Percentiles rank a stretch among this genome's conserved stretches.
These are phyloP conservation scores for Garrulus glandarius DNA, from an alignment of 2,797 vertebrate genomes.

Conservation along the genomic window DNA sequence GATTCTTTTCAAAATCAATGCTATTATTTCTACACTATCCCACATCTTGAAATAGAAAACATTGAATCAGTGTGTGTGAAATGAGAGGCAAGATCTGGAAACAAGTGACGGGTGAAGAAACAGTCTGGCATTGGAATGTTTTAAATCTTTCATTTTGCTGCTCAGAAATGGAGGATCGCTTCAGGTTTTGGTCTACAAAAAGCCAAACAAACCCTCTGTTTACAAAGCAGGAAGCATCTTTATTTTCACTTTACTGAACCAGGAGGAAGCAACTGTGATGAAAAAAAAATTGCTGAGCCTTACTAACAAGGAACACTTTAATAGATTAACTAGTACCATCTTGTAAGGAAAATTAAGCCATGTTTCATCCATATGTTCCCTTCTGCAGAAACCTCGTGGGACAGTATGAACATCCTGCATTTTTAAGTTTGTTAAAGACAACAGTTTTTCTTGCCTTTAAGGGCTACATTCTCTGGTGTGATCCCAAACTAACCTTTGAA, in stretches of 20 bases:
- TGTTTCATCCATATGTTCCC: constrained; percentile 76
- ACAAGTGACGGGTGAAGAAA: constrained; percentile 42
- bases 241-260: constrained; percentile 69
- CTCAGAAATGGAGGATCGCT: constrained; percentile 62
- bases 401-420: constrained; percentile 69
- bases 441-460: constrained; percentile 74
- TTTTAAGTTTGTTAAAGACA: constrained; percentile 70
- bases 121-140: constrained; percentile 62
- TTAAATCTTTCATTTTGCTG: constrained; percentile 68
- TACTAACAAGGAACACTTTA: constrained; percentile 70
- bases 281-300: constrained; percentile 71
- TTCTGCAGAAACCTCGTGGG: constrained; percentile 71
- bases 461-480: constrained; percentile 76
- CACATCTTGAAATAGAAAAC: constrained; percentile 61
- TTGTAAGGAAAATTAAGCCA: constrained; percentile 81
- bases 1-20: constrained; percentile 51
- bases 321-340: constrained; percentile 72
- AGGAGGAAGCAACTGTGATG: constrained; percentile 75
- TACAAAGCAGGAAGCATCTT: constrained; percentile 69
- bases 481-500: constrained; percentile 71
- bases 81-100: constrained; percentile 57
- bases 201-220: constrained; percentile 67
- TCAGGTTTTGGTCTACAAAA: constrained; percentile 65
- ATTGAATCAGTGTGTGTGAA: constrained; percentile 50
- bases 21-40: constrained; percentile 64